Evolutionary conservation across 2,888 invertebrate species (phyloP), one percentile per base, ranked within the genome.

Genomic region (Macaria notata): DNA sequence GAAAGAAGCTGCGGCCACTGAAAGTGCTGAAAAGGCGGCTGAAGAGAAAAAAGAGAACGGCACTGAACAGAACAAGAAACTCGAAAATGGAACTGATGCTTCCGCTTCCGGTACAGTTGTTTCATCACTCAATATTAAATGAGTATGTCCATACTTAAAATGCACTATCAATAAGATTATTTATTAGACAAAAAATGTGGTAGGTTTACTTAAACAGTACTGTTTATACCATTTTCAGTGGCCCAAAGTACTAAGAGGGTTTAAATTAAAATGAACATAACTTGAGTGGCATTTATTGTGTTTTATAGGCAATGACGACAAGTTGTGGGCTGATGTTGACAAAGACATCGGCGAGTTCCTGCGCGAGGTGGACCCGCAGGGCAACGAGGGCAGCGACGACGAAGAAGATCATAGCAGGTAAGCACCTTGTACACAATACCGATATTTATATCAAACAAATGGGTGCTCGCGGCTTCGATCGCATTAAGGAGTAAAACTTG

Each of bases 281-380:
- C 19, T 19, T 19, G 1, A 19, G 19, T 19, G 19, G 19, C 19
- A 36, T 36, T 36, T 36, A 36, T 36, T 3, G 33, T 36, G n/a
- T 36, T 36, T 36, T 36, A 36, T 3, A 59, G 59, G 59, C 9
- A 57, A 33, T 36, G 94, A 94, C 68, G 95, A 95, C 69, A 95
- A 95, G 72, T 74, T 95, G 55, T 96, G 96, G 96, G 95, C 95
- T 31, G 96, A 96, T 79, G 95, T 96, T 36, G 96, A 96, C 77
- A 96, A 96, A 75, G 96, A 96, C 79, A 92, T 96, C 60, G 95
- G 96, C 4, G 96, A 96, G 73, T 88, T 96, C 53, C 84, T 96
- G 39, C 93, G 95, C 9, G 95, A 94, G 76, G 94, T 93, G 33
- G 94, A 94, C 64, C 93, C 94, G 3, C 94, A 94, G 45, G 94